phyloP scores from a whole-genome alignment of 1,140 invertebrate genomes.

The Hypsibius dujardini region DNA sequence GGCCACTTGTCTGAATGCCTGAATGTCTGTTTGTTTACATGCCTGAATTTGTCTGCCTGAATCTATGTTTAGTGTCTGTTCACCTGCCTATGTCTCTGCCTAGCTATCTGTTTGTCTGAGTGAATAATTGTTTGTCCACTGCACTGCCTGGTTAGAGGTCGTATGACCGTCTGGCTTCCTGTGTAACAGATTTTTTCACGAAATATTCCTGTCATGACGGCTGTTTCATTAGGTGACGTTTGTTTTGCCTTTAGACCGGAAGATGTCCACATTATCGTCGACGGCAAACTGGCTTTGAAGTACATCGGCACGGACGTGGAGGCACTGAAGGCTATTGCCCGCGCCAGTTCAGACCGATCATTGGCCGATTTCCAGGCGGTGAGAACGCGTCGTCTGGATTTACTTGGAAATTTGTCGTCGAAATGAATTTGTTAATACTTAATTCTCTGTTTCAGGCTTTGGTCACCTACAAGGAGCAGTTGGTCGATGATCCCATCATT shows the following conservation, averaged over 20 bases:
- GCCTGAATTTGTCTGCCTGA: not conserved
- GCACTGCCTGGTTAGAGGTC: no score
- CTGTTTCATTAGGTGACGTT: no score
- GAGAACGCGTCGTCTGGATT: slow-evolving; percentile 3
- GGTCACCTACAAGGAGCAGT: slow-evolving; percentile 63
- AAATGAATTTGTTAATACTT: slow-evolving; percentile 1
- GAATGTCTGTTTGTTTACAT: no score
- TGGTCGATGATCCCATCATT: slow-evolving; percentile 90
- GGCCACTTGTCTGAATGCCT: no score
- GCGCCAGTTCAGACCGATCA: slow-evolving; percentile 84
- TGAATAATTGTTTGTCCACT: no score
- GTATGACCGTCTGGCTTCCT: no score
- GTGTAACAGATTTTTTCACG: no score
- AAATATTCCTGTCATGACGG: slow-evolving; percentile 16
- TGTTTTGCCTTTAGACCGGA: slow-evolving; percentile 47
- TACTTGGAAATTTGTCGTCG: slow-evolving; percentile 15
- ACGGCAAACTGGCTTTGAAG: slow-evolving; percentile 87
- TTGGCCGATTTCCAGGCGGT: slow-evolving; percentile 75
- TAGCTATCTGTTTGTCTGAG: no score
- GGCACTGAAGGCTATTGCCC: slow-evolving; percentile 90
- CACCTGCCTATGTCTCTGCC: not conserved
- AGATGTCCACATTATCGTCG: slow-evolving; percentile 84
- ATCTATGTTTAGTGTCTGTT: slow-evolving; percentile 16
- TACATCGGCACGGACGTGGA: slow-evolving; percentile 87
- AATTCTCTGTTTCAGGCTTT: slow-evolving; percentile 42